Evolutionary conservation across 2,797 vertebrate genomes (phyloP).

Genomic region (Hapalemur alaotrensis): DNA sequence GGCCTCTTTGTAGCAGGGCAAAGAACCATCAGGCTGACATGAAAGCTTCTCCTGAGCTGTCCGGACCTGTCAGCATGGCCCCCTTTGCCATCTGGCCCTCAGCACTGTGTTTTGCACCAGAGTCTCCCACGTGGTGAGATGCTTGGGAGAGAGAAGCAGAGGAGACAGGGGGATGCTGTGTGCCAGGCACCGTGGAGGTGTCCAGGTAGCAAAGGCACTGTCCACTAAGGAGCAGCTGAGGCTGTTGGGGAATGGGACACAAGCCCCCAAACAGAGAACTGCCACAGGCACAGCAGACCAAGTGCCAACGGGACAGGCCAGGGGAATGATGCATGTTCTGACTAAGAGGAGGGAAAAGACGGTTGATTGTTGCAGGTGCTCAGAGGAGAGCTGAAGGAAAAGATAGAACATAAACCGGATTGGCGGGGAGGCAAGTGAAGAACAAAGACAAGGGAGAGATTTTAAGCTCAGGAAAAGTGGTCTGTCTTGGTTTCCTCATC

Average conservation of each 20-base stretch:
- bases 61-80: neutral
- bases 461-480: neutral
- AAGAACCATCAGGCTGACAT: neutral
- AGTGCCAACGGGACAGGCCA: neutral
- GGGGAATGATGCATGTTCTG: neutral
- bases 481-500: neutral
- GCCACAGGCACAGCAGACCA: neutral
- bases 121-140: neutral
- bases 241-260: neutral
- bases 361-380: neutral
- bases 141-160: neutral
- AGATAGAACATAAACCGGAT: neutral
- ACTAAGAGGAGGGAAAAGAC: neutral
- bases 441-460: neutral
- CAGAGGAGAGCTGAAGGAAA: neutral
- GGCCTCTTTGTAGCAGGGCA: neutral
- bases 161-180: neutral
- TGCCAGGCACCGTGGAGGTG: neutral
- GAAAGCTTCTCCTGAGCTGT: neutral
- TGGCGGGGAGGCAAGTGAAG: neutral
- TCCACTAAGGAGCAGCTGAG: neutral
- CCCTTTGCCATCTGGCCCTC: neutral
- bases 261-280: neutral
- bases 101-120: neutral
- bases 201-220: neutral